Percentiles rank a stretch among this genome's conserved stretches.
These are phyloP conservation scores for Coptotermes formosanus DNA, from an alignment of 1,140 invertebrate genomes.

Conservation along the genomic window DNA sequence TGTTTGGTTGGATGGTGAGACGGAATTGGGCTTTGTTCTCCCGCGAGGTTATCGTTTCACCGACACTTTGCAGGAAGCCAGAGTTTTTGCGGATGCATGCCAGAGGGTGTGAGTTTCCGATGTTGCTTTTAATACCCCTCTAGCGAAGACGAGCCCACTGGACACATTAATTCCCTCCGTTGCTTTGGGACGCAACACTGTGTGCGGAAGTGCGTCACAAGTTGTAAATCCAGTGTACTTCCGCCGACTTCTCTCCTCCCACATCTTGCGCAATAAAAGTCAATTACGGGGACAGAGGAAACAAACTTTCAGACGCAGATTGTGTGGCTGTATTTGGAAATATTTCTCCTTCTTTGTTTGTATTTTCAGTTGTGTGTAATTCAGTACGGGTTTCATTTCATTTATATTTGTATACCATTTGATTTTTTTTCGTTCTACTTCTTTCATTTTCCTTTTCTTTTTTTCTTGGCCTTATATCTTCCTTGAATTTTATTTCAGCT, in stretches of 20 bases:
- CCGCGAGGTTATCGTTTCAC: background rate
- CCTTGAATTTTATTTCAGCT: too few relatives aligned
- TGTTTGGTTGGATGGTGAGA: too few relatives aligned
- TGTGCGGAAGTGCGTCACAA: background rate
- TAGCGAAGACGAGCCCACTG: background rate
- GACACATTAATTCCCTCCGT: conserved; percentile 17
- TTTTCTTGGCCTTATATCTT: too few relatives aligned
- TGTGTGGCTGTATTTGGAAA: too few relatives aligned
- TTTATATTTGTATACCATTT: too few relatives aligned
- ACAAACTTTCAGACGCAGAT: too few relatives aligned
- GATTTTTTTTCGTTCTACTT: too few relatives aligned
- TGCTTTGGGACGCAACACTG: background rate
- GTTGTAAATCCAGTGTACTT: conserved; percentile 12
- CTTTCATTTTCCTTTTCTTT: too few relatives aligned
- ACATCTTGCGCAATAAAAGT: background rate
- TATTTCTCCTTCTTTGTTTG: too few relatives aligned
- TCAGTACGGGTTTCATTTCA: too few relatives aligned
- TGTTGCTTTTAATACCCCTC: background rate
- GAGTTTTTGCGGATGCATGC: background rate
- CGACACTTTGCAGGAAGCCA: background rate
- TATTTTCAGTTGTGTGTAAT: too few relatives aligned
- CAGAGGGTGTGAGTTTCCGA: background rate
- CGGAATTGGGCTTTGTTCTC: background rate
- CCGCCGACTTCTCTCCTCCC: background rate
- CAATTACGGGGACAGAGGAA: background rate